These are phyloP conservation scores for Rhingia rostrata DNA, from an alignment of 2,888 invertebrate species.

Conservation along the genomic window DNA sequence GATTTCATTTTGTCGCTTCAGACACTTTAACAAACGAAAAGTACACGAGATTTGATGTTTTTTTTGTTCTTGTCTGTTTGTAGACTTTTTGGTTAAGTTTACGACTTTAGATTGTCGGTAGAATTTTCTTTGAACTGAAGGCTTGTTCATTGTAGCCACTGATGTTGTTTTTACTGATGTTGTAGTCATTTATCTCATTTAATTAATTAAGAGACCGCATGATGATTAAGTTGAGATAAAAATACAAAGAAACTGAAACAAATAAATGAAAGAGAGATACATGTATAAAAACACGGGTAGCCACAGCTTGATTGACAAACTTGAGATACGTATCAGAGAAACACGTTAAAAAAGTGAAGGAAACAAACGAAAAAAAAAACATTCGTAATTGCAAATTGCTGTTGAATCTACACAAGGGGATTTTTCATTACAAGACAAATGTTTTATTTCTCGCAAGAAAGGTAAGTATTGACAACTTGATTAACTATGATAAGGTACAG, in stretches of 20 bases:
- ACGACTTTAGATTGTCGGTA: slow-evolving; percentile 63
- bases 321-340: slow-evolving; percentile 67
- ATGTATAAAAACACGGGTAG: slow-evolving; percentile 49
- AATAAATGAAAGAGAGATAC: slow-evolving; percentile 17
- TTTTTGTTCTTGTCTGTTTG: slow-evolving; percentile 12
- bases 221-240: slow-evolving; percentile 70
- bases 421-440: slow-evolving; percentile 1
- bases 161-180: slow-evolving; percentile 53
- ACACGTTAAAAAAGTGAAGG: slow-evolving; percentile 48
- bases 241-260: not conserved
- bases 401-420: slow-evolving; percentile 15
- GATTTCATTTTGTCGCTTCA: slow-evolving; percentile 68
- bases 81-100: slow-evolving; percentile 44
- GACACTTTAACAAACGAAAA: slow-evolving; percentile 57
- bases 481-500: slow-evolving; percentile 11
- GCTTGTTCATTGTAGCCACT: slow-evolving; percentile 18
- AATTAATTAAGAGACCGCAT: slow-evolving; percentile 73
- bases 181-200: slow-evolving; percentile 70
- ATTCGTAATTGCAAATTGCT: slow-evolving; percentile 67
- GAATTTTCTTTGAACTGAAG: slow-evolving; percentile 68
- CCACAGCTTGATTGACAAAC: slow-evolving; percentile 70
- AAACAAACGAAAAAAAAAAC: slow-evolving; percentile 30
- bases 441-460: slow-evolving; percentile 4
- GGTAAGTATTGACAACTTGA: slow-evolving; percentile 35
- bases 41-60: slow-evolving; percentile 43